phyloP scores from a whole-genome alignment of 2,113 vertebrate species.

The Tragulus kanchil region DNA sequence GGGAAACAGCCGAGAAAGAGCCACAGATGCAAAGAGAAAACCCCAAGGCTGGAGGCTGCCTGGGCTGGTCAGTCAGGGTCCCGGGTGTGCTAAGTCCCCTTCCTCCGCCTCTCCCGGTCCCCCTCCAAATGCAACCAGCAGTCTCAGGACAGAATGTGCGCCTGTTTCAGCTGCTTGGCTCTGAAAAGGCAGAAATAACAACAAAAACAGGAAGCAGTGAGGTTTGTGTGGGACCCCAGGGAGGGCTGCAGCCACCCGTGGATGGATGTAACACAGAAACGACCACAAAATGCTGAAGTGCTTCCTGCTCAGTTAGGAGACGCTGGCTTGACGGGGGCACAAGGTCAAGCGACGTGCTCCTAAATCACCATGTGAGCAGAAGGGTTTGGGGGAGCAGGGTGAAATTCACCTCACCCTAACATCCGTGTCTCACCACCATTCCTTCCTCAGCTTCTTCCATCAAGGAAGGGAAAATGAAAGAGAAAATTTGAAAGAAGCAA shows the following conservation, averaged over 20 bases:
- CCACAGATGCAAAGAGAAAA: neutral
- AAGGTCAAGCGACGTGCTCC: neutral
- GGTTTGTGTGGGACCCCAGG: conserved; percentile 53
- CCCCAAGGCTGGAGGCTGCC: neutral
- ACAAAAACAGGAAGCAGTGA: conserved; percentile 55
- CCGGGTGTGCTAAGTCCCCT: no score
- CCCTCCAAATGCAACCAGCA: neutral
- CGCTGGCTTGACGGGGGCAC: conserved; percentile 51
- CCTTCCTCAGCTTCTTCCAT: neutral
- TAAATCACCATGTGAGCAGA: neutral
- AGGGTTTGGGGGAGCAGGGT: neutral
- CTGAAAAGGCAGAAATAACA: conserved; percentile 62
- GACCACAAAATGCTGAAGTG: conserved; percentile 51
- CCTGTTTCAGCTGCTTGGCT: conserved; percentile 21
- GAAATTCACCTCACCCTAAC: neutral
- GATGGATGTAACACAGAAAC: neutral
- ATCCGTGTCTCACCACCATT: neutral
- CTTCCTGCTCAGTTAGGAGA: conserved; percentile 55
- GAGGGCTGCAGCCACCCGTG: conserved; percentile 33
- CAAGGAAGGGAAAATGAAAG: neutral
- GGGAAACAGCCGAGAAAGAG: neutral
- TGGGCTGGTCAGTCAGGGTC: neutral
- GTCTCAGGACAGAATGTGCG: conserved; percentile 29
- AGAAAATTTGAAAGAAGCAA: neutral
- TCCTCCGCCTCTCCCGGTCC: neutral